Evolutionary conservation across 2,113 vertebrate species (phyloP), one percentile per base, ranked within the genome.

Genomic region (Antechinus stuartii): DNA sequence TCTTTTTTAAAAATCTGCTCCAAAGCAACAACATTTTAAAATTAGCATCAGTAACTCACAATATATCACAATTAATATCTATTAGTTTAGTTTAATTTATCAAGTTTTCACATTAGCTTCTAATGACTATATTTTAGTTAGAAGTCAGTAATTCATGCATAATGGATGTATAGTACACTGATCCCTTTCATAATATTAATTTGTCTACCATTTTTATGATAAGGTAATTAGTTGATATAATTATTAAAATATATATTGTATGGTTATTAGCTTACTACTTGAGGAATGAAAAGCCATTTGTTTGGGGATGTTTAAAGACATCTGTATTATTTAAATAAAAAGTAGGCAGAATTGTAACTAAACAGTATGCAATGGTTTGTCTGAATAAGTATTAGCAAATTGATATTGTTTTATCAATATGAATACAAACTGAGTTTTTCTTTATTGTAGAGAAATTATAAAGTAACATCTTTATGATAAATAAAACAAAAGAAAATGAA

Each of bases 21-120:
- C 92, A 95, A 97, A 97, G 54, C 92, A 84, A 42, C 94, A 95
- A 96, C 49, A 96, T 96, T 97, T 97, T 97, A 96, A 95, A 98
- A 98, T 97, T 97, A 97, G 54, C 90, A 95, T 49, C 94, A 97
- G 84, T 92, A 56, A 91, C 92, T 97, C 91, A 94, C 12, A 93
- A 96, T 50, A 46, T 27, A 52, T 96, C 97, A 54, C 52, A 96
- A 96, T 96, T 96, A 97, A 96, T 97, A 90, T 94, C 92, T 97
- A 94, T 97, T 97, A 96, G 93, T 90, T 95, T 91, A 94, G 93
- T 97, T 96, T 97, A 97, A 96, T 97, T 98, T 98, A 35, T 95
- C 49, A 91, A 90, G 27, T 47, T 97, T 98, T 98, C 92, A 95
- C 47, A 95, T 96, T 94, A 93, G 11, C 2, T 96, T 2, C 91